These are phyloP conservation scores for Belgica antarctica DNA, from an alignment of 2,888 invertebrate genomes.

Conservation along the genomic window DNA sequence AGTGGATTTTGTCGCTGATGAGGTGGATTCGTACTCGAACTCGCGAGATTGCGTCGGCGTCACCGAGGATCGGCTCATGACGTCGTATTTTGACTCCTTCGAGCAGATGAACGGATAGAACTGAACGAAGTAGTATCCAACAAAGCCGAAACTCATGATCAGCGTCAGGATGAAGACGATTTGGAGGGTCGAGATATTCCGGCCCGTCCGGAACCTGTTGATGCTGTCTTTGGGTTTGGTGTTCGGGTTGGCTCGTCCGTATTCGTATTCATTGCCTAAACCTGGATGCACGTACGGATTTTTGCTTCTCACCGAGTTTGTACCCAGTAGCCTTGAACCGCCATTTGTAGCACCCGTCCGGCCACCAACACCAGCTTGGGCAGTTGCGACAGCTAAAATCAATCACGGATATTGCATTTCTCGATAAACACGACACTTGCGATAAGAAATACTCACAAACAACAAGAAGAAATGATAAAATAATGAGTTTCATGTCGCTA, in stretches of 20 bases:
- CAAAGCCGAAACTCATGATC: conserved; percentile 58
- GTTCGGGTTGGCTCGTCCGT: neutral
- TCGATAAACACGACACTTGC: neutral
- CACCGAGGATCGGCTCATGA: conserved; percentile 54
- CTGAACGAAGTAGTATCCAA: conserved; percentile 64
- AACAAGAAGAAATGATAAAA: conserved; percentile 22
- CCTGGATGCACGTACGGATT: conserved; percentile 12
- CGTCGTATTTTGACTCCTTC: conserved; percentile 53
- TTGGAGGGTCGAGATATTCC: conserved; percentile 63
- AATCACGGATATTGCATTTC: neutral
- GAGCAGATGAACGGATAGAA: conserved; percentile 65
- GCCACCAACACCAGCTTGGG: conserved; percentile 8
- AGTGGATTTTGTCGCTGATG: conserved; percentile 35
- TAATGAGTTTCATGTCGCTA: conserved; percentile 20
- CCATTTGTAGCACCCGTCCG: neutral
- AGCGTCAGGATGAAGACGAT: conserved; percentile 60
- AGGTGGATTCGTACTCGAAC: conserved; percentile 44
- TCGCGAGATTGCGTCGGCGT: conserved; percentile 49
- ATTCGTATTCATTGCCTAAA: conserved; percentile 32
- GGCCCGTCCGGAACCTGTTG: neutral
- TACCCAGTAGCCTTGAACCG: neutral
- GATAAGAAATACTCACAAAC: conserved; percentile 28
- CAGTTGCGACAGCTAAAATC: conserved; percentile 20
- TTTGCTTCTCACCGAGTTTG: neutral
- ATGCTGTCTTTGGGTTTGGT: conserved; percentile 24